Evolutionary conservation across 2,113 vertebrate species (phyloP).

Genomic region (Crotalus horridus): DNA sequence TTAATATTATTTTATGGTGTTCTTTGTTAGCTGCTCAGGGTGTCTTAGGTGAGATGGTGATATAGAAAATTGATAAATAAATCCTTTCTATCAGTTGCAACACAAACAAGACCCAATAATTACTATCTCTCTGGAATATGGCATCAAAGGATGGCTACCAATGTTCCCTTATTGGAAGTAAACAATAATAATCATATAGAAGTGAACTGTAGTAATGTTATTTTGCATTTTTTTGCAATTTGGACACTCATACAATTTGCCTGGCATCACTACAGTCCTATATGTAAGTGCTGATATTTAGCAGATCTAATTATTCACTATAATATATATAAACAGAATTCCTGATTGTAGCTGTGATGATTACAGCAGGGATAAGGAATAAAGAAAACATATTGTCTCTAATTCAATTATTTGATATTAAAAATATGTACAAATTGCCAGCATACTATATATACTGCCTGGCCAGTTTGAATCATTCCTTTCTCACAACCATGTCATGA

Average conservation of each 20-base stretch:
- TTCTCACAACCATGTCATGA: neutral
- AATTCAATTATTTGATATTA: neutral
- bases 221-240: neutral
- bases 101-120: neutral
- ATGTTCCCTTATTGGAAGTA: neutral
- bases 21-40: too few species aligned
- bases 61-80: too few species aligned
- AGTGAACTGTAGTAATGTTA: neutral
- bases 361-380: slow-evolving; percentile 6
- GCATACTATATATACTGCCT: neutral
- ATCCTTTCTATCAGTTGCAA: too few species aligned
- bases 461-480: neutral
- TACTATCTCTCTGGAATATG: neutral
- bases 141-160: neutral
- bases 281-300: neutral
- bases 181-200: neutral
- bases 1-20: too few species aligned
- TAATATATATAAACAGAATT: neutral
- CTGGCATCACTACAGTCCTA: neutral
- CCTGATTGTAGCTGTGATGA: neutral
- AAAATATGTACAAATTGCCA: neutral
- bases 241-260: neutral
- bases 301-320: neutral
- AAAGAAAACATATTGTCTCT: neutral
- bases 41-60: too few species aligned